Percentiles rank a stretch among this genome's conserved stretches.
Conservation (phyloP, 2,113 vertebrate genomes). For the Oxygymnocypris stewartii region DNA sequence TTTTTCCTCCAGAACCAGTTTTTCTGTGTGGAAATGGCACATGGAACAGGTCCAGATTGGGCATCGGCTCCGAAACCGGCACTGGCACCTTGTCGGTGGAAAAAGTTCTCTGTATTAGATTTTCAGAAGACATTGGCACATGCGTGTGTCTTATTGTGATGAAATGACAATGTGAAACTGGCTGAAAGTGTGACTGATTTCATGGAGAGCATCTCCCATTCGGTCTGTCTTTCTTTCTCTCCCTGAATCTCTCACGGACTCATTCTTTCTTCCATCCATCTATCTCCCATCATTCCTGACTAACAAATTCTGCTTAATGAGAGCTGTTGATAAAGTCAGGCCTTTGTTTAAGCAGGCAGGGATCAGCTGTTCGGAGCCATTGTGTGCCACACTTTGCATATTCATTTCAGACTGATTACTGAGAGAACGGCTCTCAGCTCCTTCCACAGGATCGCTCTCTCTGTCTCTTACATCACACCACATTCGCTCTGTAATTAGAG, state of each 20-base stretch:
- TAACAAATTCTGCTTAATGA: conserved; percentile 53
- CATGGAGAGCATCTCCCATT: conserved; percentile 13
- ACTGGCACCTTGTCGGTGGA: conserved; percentile 23
- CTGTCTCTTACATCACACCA: conserved; percentile 16
- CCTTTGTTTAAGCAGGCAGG: conserved; percentile 44
- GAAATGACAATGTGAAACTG: conserved; percentile 21
- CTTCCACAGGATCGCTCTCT: conserved; percentile 19
- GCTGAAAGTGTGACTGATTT: conserved; percentile 20
- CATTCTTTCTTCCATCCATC: conserved; percentile 30
- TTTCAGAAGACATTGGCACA: neutral
- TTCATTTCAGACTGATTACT: conserved; percentile 70
- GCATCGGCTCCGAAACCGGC: neutral
- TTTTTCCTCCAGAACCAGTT: neutral
- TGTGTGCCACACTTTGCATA: conserved; percentile 71
- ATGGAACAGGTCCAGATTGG: conserved; percentile 16
- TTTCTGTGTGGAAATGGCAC: conserved; percentile 9
- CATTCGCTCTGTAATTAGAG: conserved; percentile 49
- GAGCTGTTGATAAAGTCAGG: conserved; percentile 44
- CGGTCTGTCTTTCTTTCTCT: conserved; percentile 9
- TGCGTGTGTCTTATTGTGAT: conserved; percentile 23
- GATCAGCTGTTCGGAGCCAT: conserved; percentile 70
- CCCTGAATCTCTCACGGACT: conserved; percentile 15
- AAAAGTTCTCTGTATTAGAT: conserved; percentile 4
- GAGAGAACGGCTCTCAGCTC: conserved; percentile 25
- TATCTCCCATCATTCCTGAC: conserved; percentile 47